Evolutionary conservation across 2,888 invertebrate species (phyloP).

Genomic region (Idaea biselata): DNA sequence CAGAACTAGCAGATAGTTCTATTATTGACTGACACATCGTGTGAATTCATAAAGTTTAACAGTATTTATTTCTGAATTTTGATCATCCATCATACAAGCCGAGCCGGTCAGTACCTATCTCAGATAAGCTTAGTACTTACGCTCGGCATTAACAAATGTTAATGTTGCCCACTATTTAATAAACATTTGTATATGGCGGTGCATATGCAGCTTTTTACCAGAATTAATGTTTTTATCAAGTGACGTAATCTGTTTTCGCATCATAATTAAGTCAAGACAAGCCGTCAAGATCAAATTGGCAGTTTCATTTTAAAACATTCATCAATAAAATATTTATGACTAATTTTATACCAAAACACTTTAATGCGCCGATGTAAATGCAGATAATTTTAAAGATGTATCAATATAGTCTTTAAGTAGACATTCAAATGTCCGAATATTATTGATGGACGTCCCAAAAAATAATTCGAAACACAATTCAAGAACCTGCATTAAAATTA

Average conservation of each 20-base stretch:
- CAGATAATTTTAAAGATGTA: conserved; percentile 60
- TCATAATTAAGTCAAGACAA: conserved; percentile 1
- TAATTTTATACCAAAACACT: conserved; percentile 53
- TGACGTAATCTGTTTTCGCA: background rate
- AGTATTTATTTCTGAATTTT: too few relatives aligned
- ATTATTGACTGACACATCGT: too few relatives aligned
- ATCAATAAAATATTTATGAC: conserved; percentile 43
- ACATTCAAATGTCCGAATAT: conserved; percentile 74
- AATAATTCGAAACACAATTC: conserved; percentile 67
- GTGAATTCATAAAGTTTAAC: too few relatives aligned
- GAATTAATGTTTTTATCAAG: background rate
- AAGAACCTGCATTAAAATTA: conserved; percentile 76
- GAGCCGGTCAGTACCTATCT: too few relatives aligned
- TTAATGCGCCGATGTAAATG: conserved; percentile 53
- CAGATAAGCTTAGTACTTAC: too few relatives aligned
- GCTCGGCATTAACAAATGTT: too few relatives aligned
- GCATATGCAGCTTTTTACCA: background rate
- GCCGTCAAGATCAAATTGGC: conserved; percentile 7
- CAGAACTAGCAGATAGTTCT: too few relatives aligned
- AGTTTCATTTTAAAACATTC: conserved; percentile 22
- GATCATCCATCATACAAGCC: too few relatives aligned
- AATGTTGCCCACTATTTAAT: too few relatives aligned
- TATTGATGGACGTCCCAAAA: conserved; percentile 74
- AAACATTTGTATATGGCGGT: background rate
- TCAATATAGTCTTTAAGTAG: conserved; percentile 65